A percentile compares a stretch with the other conserved stretches of the same genome.
These are phyloP conservation scores for Epizoanthus stellaris DNA, from an alignment of 92 coral and sea anemone genomes.

Conservation along the genomic window DNA sequence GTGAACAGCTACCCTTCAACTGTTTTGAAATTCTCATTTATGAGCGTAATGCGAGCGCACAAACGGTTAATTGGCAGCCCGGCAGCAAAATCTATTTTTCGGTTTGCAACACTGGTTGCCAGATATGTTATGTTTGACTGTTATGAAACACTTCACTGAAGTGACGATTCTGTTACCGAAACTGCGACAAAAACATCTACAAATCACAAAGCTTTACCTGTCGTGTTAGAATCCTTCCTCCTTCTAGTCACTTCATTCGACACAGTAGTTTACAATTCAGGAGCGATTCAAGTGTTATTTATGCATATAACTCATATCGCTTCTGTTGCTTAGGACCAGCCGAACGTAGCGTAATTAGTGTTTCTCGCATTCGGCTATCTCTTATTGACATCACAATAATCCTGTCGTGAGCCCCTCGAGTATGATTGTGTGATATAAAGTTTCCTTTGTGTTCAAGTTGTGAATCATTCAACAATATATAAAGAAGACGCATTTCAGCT, in stretches of 20 bases:
- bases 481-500: conserved; percentile 7
- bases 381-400: conserved; percentile 21
- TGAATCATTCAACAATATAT: neutral
- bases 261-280: neutral
- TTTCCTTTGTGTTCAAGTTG: neutral
- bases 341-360: conserved; percentile 10
- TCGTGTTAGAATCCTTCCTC: neutral
- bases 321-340: conserved; percentile 14
- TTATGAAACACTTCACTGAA: too few species aligned
- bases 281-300: neutral
- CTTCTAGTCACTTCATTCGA: neutral
- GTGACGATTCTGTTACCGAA: too few species aligned
- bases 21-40: too few species aligned
- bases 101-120: too few species aligned
- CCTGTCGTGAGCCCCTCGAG: neutral
- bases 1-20: too few species aligned
- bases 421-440: neutral
- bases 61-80: too few species aligned
- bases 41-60: too few species aligned
- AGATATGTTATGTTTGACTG: too few species aligned
- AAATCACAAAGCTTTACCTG: neutral
- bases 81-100: too few species aligned
- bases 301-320: neutral
- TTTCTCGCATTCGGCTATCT: neutral
- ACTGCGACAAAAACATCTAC: too few species aligned